Evolutionary conservation across 2,888 invertebrate genomes (phyloP).

Genomic region (Parnassius apollo): DNA sequence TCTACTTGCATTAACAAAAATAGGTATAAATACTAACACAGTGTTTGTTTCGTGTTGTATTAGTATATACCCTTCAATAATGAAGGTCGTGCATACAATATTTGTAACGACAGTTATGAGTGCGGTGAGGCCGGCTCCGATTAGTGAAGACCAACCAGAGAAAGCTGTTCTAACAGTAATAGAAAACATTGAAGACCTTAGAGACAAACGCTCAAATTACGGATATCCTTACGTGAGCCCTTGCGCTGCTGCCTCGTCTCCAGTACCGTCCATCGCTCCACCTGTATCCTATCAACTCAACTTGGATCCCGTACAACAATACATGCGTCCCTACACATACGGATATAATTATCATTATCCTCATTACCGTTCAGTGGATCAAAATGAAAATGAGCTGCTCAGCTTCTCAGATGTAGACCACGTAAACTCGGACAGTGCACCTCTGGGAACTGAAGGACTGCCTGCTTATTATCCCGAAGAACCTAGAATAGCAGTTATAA

Average conservation of each 20-base stretch:
- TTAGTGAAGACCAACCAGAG: constrained; percentile 25
- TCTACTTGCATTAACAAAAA: constrained; percentile 39
- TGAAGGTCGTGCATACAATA: constrained; percentile 50
- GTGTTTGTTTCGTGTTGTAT: constrained; percentile 38
- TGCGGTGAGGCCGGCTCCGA: constrained; percentile 41
- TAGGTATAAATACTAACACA: constrained; percentile 59
- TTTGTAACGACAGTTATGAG: constrained; percentile 41
- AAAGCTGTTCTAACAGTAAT: constrained; percentile 30
- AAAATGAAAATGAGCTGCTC: constrained; percentile 46
- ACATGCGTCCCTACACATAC: constrained; percentile 31
- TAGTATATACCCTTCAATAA: constrained; percentile 45
- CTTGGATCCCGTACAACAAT: constrained; percentile 33
- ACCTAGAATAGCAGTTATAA: constrained; percentile 22
- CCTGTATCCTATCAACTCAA: constrained; percentile 32
- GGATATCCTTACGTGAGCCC: constrained; percentile 42
- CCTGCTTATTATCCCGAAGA: constrained; percentile 25
- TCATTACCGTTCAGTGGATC: constrained; percentile 48
- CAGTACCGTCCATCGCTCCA: constrained; percentile 33
- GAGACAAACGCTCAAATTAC: constrained; percentile 46
- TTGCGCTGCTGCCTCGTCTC: constrained; percentile 49
- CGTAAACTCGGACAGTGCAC: constrained; percentile 44
- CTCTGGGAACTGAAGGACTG: constrained; percentile 24
- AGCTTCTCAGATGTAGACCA: constrained; percentile 58
- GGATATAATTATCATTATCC: constrained; percentile 41
- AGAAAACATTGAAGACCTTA: constrained; percentile 23